phyloP scores from a whole-genome alignment of 1,140 invertebrate genomes.

The Elymnias hypermnestra region DNA sequence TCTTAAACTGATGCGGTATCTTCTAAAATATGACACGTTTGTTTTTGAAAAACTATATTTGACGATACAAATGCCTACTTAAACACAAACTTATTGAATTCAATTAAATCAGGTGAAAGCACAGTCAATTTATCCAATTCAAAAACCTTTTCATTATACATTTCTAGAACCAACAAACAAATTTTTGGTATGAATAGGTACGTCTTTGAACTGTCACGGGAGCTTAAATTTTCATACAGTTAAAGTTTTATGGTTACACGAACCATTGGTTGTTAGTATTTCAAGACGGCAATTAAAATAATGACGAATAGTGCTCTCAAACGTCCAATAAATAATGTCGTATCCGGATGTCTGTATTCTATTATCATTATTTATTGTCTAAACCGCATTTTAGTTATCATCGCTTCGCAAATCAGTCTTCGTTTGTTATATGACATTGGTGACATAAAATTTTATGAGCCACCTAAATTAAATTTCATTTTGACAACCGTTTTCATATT shows the following conservation, averaged over 20 bases:
- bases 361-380: conserved; percentile 23
- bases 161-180: no score
- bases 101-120: no score
- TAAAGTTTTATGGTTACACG: background rate
- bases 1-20: no score
- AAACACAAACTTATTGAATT: no score
- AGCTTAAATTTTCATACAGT: background rate
- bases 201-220: no score
- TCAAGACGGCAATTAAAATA: conserved; percentile 29
- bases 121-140: no score
- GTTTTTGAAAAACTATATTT: no score
- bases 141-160: no score
- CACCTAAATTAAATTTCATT: background rate
- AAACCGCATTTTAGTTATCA: conserved; percentile 14
- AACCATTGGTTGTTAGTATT: conserved; percentile 17
- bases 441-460: background rate
- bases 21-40: no score
- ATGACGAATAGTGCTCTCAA: conserved; percentile 25
- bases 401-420: conserved; percentile 9
- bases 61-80: no score
- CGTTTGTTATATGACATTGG: background rate
- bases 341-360: conserved; percentile 15
- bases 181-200: no score
- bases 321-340: conserved; percentile 19
- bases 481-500: no score